These are phyloP conservation scores for Heliocidaris tuberculata DNA, from an alignment of 35 echinoderm and acorn worm species.

Conservation along the genomic window DNA sequence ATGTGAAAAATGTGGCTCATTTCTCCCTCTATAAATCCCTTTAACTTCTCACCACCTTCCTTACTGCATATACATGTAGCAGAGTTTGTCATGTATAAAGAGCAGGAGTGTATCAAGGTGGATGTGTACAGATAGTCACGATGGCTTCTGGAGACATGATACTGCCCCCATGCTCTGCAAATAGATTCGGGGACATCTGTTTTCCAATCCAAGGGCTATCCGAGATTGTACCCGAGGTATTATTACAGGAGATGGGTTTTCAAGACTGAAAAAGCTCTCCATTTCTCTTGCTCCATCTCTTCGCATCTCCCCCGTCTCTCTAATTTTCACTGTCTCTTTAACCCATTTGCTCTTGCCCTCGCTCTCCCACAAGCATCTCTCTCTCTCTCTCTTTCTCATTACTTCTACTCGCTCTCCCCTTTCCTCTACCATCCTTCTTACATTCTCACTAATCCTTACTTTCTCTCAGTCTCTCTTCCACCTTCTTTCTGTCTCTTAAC, in stretches of 20 bases:
- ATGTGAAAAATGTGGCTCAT: neutral
- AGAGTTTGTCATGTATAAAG: conserved; percentile 1
- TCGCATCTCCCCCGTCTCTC: neutral
- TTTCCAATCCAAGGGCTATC: neutral
- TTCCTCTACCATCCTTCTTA: too few species aligned
- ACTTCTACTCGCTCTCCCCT: too few species aligned
- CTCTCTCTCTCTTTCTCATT: too few species aligned
- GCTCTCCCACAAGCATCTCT: neutral
- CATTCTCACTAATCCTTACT: too few species aligned
- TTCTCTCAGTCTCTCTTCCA: too few species aligned
- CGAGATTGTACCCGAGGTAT: conserved; percentile 7
- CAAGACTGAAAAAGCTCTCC: neutral
- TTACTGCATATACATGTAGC: neutral
- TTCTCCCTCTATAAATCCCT: neutral
- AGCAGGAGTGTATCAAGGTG: neutral
- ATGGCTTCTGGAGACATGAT: neutral
- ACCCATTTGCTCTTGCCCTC: neutral
- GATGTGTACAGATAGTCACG: neutral
- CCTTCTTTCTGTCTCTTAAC: too few species aligned
- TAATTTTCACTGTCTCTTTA: neutral
- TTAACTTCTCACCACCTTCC: neutral
- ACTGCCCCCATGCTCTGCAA: neutral
- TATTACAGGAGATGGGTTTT: conserved; percentile 17
- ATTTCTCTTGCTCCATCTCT: neutral
- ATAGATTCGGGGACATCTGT: conserved; percentile 16